A percentile compares a stretch with the other conserved stretches of the same genome.
These are phyloP conservation scores for Eilema caniola DNA, from an alignment of 2,888 invertebrate genomes.

Conservation along the genomic window DNA sequence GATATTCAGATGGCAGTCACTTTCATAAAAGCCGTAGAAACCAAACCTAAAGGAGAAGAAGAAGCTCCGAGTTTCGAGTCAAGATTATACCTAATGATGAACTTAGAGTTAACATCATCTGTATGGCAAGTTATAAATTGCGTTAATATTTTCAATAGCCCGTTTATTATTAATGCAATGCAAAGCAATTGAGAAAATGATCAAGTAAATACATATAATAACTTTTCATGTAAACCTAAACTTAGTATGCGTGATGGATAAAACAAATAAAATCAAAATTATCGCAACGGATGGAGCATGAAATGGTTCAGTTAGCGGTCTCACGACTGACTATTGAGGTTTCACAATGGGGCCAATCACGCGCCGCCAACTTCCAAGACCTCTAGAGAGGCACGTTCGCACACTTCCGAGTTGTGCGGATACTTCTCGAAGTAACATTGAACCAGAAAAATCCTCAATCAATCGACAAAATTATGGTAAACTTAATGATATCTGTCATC, in stretches of 20 bases:
- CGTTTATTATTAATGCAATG: not conserved
- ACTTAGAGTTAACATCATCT: not conserved
- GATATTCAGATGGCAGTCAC: too few species aligned
- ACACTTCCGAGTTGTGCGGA: slow-evolving; percentile 69
- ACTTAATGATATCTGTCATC: slow-evolving; percentile 62
- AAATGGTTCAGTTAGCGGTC: slow-evolving; percentile 71
- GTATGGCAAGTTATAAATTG: not conserved
- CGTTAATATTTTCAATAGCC: not conserved
- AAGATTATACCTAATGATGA: too few species aligned
- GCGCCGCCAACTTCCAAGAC: slow-evolving; percentile 72
- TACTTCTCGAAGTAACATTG: slow-evolving; percentile 60
- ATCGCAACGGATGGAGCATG: slow-evolving; percentile 51
- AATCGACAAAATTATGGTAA: slow-evolving; percentile 60
- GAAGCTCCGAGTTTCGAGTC: too few species aligned
- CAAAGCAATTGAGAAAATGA: not conserved
- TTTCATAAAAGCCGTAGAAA: too few species aligned
- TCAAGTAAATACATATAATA: not conserved
- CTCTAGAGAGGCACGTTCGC: slow-evolving; percentile 75
- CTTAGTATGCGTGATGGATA: slow-evolving; percentile 13
- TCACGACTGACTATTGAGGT: slow-evolving; percentile 75
- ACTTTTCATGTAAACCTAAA: not conserved
- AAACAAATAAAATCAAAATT: slow-evolving; percentile 34
- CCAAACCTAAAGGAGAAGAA: too few species aligned
- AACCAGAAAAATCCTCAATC: slow-evolving; percentile 62
- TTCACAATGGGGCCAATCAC: slow-evolving; percentile 83